Percentiles rank a stretch among this genome's conserved stretches.
phyloP scores from a whole-genome alignment of 1,140 invertebrate species.

The Aleiodes sp. region DNA sequence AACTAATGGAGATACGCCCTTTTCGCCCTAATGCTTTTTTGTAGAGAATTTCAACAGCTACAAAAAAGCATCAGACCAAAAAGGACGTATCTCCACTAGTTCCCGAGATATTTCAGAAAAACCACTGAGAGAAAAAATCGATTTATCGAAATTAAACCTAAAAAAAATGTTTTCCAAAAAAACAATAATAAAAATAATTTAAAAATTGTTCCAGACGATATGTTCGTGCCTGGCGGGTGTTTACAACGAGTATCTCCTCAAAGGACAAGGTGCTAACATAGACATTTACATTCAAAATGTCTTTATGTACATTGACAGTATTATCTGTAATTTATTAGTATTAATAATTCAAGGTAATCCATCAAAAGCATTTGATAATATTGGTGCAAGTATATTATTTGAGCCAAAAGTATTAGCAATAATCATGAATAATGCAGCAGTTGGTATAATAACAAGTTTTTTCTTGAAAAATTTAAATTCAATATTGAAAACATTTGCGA shows the following conservation, averaged over 20 bases:
- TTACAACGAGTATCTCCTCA: conserved; percentile 95
- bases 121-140: too few relatives aligned
- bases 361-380: conserved; percentile 70
- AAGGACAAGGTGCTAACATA: conserved; percentile 82
- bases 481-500: conserved; percentile 96
- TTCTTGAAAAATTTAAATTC: conserved; percentile 94
- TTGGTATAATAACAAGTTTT: conserved; percentile 94
- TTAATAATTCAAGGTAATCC: conserved; percentile 75
- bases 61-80: too few relatives aligned
- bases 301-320: conserved; percentile 96
- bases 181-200: conserved; percentile 35
- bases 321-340: conserved; percentile 84
- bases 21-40: too few relatives aligned
- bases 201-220: conserved; percentile 77
- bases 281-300: conserved; percentile 95
- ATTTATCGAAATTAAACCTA: too few relatives aligned
- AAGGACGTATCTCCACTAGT: too few relatives aligned
- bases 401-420: conserved; percentile 77
- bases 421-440: conserved; percentile 88
- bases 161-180: neutral
- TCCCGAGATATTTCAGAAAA: too few relatives aligned
- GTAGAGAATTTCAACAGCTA: too few relatives aligned
- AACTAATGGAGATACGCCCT: too few relatives aligned
- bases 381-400: conserved; percentile 50
- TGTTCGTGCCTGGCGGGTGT: conserved; percentile 95